Conservation (phyloP, 2,113 vertebrate species). For the Dendrocopos noguchii region DNA sequence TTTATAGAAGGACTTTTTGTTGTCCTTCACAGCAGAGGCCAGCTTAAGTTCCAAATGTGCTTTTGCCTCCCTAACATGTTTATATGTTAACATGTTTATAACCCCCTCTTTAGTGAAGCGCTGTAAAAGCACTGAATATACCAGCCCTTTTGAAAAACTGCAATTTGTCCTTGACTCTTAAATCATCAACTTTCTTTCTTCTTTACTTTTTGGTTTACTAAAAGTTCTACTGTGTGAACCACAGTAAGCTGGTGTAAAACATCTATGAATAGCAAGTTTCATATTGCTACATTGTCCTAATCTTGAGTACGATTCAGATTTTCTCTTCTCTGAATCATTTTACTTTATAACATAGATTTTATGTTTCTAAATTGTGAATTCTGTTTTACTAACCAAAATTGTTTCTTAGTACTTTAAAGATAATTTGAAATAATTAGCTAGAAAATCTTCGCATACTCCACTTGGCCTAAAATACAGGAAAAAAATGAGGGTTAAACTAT, state of each 20-base stretch:
- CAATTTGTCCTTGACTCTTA: not conserved
- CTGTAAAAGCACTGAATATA: not conserved
- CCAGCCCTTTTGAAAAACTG: not conserved
- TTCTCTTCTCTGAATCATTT: not conserved
- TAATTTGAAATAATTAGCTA: not conserved
- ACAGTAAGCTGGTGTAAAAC: not conserved
- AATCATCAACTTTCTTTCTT: not conserved
- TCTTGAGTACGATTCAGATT: not conserved
- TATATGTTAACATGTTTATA: not conserved
- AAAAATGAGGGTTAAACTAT: not conserved
- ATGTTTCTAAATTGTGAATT: not conserved
- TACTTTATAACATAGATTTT: not conserved
- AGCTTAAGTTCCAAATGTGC: too few relatives aligned
- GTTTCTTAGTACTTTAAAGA: not conserved
- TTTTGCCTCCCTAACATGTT: too few relatives aligned
- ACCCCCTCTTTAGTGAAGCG: not conserved
- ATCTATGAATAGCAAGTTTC: not conserved
- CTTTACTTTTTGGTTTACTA: not conserved
- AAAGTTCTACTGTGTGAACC: not conserved
- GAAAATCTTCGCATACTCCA: not conserved
- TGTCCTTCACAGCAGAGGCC: too few relatives aligned
- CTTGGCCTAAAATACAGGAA: not conserved
- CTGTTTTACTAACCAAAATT: not conserved
- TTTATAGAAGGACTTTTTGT: too few relatives aligned
- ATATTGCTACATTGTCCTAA: not conserved